Evolutionary conservation across 1,140 invertebrate genomes (phyloP).

Genomic region (Pseudachorutes palmiensis): DNA sequence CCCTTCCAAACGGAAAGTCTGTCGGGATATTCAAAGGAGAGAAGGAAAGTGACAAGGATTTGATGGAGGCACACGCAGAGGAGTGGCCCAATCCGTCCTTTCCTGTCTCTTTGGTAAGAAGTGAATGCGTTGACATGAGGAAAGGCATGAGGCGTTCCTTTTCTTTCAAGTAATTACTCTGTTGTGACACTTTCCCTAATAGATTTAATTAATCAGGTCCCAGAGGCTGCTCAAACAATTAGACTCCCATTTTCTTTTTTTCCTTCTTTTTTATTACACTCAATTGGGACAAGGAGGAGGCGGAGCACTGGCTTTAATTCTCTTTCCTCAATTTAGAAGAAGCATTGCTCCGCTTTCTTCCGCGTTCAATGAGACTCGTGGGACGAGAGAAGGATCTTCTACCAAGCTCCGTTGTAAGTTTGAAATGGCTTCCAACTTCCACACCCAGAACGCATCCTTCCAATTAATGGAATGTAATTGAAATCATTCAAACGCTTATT

Average conservation of each 20-base stretch:
- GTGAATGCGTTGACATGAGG: background rate
- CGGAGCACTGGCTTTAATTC: background rate
- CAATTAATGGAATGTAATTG: background rate
- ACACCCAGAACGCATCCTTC: background rate
- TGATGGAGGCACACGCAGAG: too few relatives aligned
- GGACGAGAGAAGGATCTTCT: slow-evolving; percentile 1
- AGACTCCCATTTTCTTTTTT: slow-evolving; percentile 22
- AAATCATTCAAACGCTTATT: background rate
- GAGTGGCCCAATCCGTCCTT: too few relatives aligned
- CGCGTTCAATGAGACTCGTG: background rate
- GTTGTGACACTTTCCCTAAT: slow-evolving; percentile 27
- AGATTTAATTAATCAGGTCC: slow-evolving; percentile 37
- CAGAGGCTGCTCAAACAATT: slow-evolving; percentile 25
- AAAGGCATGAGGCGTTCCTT: background rate
- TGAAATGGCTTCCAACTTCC: background rate
- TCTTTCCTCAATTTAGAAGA: slow-evolving; percentile 6
- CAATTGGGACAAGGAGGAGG: background rate
- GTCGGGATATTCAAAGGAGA: too few relatives aligned
- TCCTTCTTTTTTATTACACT: slow-evolving; percentile 25
- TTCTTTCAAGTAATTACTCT: slow-evolving; percentile 29
- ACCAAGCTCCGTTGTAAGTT: background rate
- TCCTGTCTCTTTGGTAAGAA: background rate
- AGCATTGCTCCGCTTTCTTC: background rate
- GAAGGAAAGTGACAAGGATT: too few relatives aligned
- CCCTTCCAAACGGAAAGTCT: too few relatives aligned